phyloP scores from a whole-genome alignment of 2,797 vertebrate species.

The Meriones psammophilus region DNA sequence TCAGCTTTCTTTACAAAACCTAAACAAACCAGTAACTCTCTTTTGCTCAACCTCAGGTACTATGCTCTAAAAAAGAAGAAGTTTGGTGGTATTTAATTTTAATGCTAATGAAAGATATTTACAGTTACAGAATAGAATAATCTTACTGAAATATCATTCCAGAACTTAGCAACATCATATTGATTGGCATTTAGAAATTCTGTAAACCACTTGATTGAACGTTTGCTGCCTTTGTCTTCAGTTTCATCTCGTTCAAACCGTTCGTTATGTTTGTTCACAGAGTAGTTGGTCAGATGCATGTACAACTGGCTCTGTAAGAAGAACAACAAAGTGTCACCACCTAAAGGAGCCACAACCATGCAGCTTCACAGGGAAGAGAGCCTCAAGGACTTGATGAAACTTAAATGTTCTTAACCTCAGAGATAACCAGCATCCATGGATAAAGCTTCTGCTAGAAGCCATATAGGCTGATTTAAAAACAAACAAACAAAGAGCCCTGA shows the following conservation, averaged over 20 bases:
- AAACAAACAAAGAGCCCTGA: neutral
- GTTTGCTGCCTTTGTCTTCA: slow-evolving; percentile 97
- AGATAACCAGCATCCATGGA: neutral
- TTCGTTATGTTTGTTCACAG: slow-evolving; percentile 99
- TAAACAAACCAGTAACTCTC: neutral
- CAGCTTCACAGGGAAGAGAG: neutral
- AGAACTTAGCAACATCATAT: slow-evolving; percentile 97
- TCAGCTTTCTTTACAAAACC: neutral
- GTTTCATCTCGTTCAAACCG: slow-evolving; percentile 97
- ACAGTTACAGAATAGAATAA: slow-evolving; percentile 55
- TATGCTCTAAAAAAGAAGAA: neutral
- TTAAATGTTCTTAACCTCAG: slow-evolving; percentile 10
- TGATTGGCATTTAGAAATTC: slow-evolving; percentile 97
- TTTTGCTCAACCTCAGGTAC: neutral
- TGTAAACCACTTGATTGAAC: slow-evolving; percentile 98
- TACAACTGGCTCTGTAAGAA: slow-evolving; percentile 94
- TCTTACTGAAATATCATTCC: slow-evolving; percentile 98
- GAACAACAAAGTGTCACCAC: slow-evolving; percentile 55
- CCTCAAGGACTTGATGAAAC: neutral
- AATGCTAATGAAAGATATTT: slow-evolving; percentile 68
- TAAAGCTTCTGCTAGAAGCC: too few species aligned
- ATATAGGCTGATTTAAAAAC: neutral
- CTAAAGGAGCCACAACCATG: neutral
- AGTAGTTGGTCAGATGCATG: slow-evolving; percentile 99
- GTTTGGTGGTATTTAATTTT: slow-evolving; percentile 42